Percentiles rank a stretch among this genome's conserved stretches.
Conservation (phyloP, 2,888 invertebrate genomes). For the Drosophila pseudotakahashii region DNA sequence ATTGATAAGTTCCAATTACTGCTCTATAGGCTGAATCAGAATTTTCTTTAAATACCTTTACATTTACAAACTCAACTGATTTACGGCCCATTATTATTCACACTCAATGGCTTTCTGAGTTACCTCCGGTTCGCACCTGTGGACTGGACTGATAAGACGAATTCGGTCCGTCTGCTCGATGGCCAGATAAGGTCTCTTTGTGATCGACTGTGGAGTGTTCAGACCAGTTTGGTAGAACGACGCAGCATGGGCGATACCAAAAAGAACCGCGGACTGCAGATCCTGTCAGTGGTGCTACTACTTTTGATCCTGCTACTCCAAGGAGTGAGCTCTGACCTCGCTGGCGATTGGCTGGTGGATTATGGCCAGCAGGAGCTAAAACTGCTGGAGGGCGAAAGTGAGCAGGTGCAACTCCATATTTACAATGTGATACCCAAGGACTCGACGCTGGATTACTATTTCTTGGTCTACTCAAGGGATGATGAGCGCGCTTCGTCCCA, state of each 20-base stretch:
- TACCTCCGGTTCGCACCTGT: constrained; percentile 19
- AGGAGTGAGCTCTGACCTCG: constrained; percentile 25
- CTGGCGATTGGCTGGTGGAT: constrained; percentile 60
- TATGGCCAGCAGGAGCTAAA: constrained; percentile 33
- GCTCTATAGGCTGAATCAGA: neutral
- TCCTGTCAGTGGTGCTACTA: neutral
- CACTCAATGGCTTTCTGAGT: neutral
- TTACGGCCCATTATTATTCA: constrained; percentile 12
- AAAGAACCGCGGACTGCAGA: neutral
- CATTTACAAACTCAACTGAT: constrained; percentile 3
- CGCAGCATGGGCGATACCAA: constrained; percentile 25
- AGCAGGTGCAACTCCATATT: constrained; percentile 44
- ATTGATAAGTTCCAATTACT: neutral
- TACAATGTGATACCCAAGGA: constrained; percentile 20
- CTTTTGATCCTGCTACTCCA: neutral
- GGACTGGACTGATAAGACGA: constrained; percentile 15
- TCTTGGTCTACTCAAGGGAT: constrained; percentile 40
- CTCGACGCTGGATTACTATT: constrained; percentile 41
- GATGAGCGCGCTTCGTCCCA: constrained; percentile 13
- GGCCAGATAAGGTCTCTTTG: constrained; percentile 30
- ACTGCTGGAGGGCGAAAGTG: constrained; percentile 18
- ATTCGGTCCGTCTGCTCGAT: constrained; percentile 16
- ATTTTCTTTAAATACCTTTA: neutral
- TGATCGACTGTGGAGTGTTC: neutral
- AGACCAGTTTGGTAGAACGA: constrained; percentile 14